Percentiles rank a stretch among this genome's conserved stretches.
Conservation (phyloP, 2,888 invertebrate genomes). For the Perizoma flavofasciatum region DNA sequence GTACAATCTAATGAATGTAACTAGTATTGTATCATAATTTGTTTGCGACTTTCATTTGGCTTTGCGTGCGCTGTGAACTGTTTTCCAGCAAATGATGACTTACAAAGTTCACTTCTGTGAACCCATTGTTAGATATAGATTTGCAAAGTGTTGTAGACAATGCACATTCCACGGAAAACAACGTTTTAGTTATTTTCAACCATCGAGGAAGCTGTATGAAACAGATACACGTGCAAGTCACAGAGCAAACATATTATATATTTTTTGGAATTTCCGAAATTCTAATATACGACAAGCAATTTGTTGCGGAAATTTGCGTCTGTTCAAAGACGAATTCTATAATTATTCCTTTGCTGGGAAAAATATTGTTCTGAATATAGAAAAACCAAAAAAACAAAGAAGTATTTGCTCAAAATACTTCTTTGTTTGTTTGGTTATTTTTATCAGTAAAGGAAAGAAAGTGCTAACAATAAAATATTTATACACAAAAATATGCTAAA, state of each 20-base stretch:
- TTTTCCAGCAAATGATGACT: constrained; percentile 32
- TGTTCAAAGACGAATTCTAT: constrained; percentile 37
- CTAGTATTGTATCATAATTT: constrained; percentile 1
- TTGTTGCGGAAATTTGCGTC: constrained; percentile 28
- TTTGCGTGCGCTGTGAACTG: constrained; percentile 32
- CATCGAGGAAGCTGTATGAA: constrained; percentile 25
- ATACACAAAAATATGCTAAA: background rate
- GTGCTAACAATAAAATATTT: constrained; percentile 23
- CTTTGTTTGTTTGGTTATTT: constrained; percentile 7
- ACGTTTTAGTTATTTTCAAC: constrained; percentile 20
- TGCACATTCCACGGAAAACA: constrained; percentile 28
- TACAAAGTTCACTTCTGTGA: constrained; percentile 29
- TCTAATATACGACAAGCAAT: constrained; percentile 31
- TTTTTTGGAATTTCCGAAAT: constrained; percentile 29
- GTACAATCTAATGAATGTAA: constrained; percentile 1
- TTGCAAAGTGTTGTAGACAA: constrained; percentile 24
- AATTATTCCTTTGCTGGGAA: constrained; percentile 26
- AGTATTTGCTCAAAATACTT: too few species aligned
- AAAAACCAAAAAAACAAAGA: too few species aligned
- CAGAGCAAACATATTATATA: too few species aligned
- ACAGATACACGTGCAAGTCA: constrained; percentile 25
- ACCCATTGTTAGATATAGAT: constrained; percentile 25
- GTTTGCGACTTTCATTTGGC: constrained; percentile 23
- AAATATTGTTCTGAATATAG: constrained; percentile 6
- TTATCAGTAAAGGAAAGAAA: constrained; percentile 11